phyloP scores from a whole-genome alignment of 2,797 vertebrate genomes.

The Xiphorhynchus erythropygius region DNA sequence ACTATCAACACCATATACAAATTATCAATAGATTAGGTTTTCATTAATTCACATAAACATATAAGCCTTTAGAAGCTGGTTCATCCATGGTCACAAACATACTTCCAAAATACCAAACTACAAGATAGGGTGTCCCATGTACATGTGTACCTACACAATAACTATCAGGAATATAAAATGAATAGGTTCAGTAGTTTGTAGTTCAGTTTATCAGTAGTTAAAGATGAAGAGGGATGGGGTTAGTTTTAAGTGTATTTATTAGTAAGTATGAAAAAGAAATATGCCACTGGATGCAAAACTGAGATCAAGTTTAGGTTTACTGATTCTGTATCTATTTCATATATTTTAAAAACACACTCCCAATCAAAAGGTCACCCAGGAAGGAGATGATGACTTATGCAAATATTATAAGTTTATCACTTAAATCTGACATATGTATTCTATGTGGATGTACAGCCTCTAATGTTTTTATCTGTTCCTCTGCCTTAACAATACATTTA shows the following conservation, averaged over 20 bases:
- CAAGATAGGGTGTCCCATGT: neutral
- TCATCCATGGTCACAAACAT: neutral
- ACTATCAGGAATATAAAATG: neutral
- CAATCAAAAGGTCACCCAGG: neutral
- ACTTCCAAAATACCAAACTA: neutral
- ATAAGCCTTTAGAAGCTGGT: neutral
- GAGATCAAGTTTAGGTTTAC: neutral
- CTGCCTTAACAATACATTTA: neutral
- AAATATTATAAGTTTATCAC: neutral
- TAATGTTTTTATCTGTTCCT: neutral
- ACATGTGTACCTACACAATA: accelerated
- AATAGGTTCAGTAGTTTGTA: neutral
- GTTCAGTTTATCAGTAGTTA: neutral
- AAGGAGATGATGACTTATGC: neutral
- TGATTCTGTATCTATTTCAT: neutral
- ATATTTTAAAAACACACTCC: neutral
- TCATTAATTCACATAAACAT: neutral
- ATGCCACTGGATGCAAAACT: neutral
- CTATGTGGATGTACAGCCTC: neutral
- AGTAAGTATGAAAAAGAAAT: neutral
- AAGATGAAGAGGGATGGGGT: neutral
- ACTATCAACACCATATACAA: neutral
- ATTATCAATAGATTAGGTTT: neutral
- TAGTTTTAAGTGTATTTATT: neutral
- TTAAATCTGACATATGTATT: neutral